These are phyloP conservation scores for Mellivora capensis DNA, from an alignment of 2,113 vertebrate genomes.

Conservation along the genomic window DNA sequence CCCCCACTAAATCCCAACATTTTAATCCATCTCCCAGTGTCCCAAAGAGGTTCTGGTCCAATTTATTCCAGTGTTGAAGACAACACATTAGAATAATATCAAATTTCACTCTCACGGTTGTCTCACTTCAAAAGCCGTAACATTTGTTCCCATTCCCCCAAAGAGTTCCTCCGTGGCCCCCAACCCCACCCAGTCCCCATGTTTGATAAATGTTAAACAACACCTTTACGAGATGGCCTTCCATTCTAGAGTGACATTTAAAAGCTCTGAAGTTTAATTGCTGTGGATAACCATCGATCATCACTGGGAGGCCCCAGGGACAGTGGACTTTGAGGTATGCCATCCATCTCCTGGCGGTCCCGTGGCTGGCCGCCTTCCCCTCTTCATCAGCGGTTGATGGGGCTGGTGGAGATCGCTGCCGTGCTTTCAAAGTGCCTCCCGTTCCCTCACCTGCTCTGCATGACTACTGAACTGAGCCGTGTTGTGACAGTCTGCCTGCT, in stretches of 20 bases:
- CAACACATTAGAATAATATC: neutral
- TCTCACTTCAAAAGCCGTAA: slow-evolving; percentile 13
- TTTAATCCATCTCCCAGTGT: neutral
- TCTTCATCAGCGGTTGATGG: slow-evolving; percentile 43
- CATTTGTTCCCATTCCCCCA: slow-evolving; percentile 59
- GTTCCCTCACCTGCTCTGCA: slow-evolving; percentile 77
- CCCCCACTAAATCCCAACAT: neutral
- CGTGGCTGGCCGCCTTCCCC: slow-evolving; percentile 60
- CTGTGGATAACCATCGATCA: slow-evolving; percentile 67
- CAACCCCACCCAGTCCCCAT: neutral
- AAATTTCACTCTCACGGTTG: neutral
- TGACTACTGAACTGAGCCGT: slow-evolving; percentile 81
- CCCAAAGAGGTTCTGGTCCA: neutral
- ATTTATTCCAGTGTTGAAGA: neutral
- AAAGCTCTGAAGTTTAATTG: slow-evolving; percentile 75
- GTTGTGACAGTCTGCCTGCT: slow-evolving; percentile 83
- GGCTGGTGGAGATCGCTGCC: slow-evolving; percentile 69
- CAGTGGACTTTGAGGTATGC: slow-evolving; percentile 47
- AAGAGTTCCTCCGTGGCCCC: neutral
- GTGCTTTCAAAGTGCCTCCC: slow-evolving; percentile 63
- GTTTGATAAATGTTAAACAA: slow-evolving; percentile 73
- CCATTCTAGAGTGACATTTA: slow-evolving; percentile 64
- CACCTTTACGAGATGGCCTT: slow-evolving; percentile 66
- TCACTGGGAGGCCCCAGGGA: slow-evolving; percentile 39
- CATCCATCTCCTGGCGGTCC: slow-evolving; percentile 43